Evolutionary conservation across 2,797 vertebrate genomes (phyloP).

Genomic region (Holocentrus rufus): DNA sequence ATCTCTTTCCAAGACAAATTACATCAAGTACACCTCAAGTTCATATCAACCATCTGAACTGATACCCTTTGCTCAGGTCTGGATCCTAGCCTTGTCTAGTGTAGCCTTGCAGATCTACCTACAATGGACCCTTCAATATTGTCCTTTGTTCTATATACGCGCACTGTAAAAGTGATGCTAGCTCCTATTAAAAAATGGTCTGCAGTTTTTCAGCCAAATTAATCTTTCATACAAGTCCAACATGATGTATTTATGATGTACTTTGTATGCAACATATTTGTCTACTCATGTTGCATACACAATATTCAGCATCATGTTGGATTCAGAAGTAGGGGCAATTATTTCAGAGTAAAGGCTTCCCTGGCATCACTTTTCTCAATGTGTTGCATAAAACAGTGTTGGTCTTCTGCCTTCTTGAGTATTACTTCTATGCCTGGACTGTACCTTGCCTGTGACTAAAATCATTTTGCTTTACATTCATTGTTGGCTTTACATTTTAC

Average conservation of each 20-base stretch:
- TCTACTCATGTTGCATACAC: slow-evolving; percentile 34
- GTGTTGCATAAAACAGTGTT: slow-evolving; percentile 37
- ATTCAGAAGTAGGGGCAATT: slow-evolving; percentile 29
- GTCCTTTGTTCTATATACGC: slow-evolving; percentile 16
- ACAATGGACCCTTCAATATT: slow-evolving; percentile 33
- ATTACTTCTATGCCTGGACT: slow-evolving; percentile 66
- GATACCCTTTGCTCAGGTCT: slow-evolving; percentile 67
- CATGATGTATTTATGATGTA: slow-evolving; percentile 43
- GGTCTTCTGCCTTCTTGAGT: slow-evolving; percentile 72
- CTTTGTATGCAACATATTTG: slow-evolving; percentile 35
- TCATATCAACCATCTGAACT: slow-evolving; percentile 48
- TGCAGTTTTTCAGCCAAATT: slow-evolving; percentile 14
- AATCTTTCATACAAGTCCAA: slow-evolving; percentile 17
- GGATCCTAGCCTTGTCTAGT: slow-evolving; percentile 64
- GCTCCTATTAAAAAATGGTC: slow-evolving; percentile 32
- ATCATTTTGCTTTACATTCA: slow-evolving; percentile 51
- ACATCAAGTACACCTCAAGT: slow-evolving; percentile 26
- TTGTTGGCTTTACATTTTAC: slow-evolving; percentile 45
- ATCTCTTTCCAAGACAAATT: slow-evolving; percentile 28
- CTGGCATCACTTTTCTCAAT: slow-evolving; percentile 20
- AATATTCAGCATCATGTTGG: slow-evolving; percentile 36
- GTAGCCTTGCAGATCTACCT: slow-evolving; percentile 67
- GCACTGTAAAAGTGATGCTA: slow-evolving; percentile 45
- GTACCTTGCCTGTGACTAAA: slow-evolving; percentile 74
- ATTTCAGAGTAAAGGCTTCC: slow-evolving; percentile 17